Percentiles rank a stretch among this genome's conserved stretches.
phyloP scores from a whole-genome alignment of 2,797 vertebrate species.

The Morelia viridis region DNA sequence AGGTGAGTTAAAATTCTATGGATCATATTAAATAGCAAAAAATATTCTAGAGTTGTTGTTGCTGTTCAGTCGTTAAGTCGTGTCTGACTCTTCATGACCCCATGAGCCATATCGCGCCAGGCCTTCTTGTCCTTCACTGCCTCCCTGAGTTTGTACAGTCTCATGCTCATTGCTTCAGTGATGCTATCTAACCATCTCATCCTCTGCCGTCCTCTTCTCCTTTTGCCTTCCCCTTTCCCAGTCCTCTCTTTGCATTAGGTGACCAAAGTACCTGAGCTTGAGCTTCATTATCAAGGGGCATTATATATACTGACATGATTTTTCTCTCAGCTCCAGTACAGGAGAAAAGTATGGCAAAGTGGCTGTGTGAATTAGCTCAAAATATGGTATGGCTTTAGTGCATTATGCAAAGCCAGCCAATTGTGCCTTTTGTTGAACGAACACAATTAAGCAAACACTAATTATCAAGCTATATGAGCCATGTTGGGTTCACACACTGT shows the following conservation, averaged over 20 bases:
- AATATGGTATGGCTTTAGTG: background rate
- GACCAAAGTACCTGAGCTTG: no score
- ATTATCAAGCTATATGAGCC: background rate
- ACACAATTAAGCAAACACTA: background rate
- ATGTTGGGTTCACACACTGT: background rate
- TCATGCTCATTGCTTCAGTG: no score
- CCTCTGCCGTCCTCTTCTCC: no score
- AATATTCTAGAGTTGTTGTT: background rate
- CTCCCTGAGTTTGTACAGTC: no score
- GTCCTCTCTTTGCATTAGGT: no score
- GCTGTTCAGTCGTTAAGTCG: no score
- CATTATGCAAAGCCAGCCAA: background rate
- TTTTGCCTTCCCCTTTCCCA: no score
- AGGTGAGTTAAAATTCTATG: background rate
- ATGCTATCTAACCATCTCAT: no score
- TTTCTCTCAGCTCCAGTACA: background rate
- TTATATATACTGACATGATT: background rate
- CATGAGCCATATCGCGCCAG: no score
- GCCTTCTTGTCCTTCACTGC: no score
- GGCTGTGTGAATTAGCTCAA: background rate
- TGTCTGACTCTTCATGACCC: no score
- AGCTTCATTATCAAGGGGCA: background rate
- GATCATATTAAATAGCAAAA: conserved; percentile 7
- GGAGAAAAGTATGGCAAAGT: background rate
- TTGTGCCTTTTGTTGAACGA: background rate